Conservation (phyloP, 1,140 invertebrate species). For the Rhysida immarginata region DNA sequence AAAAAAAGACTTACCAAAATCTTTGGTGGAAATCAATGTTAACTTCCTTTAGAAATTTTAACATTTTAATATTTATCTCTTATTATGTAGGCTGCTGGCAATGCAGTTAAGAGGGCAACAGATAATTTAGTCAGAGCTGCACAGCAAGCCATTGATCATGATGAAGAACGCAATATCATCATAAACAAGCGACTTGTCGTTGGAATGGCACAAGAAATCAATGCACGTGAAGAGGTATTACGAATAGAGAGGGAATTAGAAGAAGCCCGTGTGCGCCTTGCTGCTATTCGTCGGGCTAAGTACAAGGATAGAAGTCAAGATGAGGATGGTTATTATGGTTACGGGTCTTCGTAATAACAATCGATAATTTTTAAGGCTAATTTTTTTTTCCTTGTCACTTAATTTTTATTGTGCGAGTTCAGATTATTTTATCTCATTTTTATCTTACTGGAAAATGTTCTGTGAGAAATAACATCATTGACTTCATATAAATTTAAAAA, state of each 20-base stretch:
- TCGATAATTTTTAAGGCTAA: too few species aligned
- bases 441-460: too few species aligned
- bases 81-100: slow-evolving; percentile 77
- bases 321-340: slow-evolving; percentile 13
- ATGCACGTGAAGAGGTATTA: slow-evolving; percentile 60
- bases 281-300: slow-evolving; percentile 33
- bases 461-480: too few species aligned
- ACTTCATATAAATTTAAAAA: too few species aligned
- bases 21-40: too few species aligned
- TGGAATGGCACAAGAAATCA: slow-evolving; percentile 82
- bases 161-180: slow-evolving; percentile 77
- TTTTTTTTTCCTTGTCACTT: too few species aligned
- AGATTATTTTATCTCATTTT: too few species aligned
- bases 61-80: too few species aligned
- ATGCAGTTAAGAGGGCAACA: slow-evolving; percentile 92
- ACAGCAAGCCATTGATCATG: slow-evolving; percentile 73
- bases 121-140: slow-evolving; percentile 91
- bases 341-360: slow-evolving; percentile 9
- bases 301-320: slow-evolving; percentile 20
- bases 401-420: too few species aligned
- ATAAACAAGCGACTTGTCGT: slow-evolving; percentile 84
- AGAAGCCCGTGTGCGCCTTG: slow-evolving; percentile 75
- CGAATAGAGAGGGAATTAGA: slow-evolving; percentile 85
- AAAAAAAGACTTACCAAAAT: too few species aligned
- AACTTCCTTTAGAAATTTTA: too few species aligned